Evolutionary conservation across 2,888 invertebrate genomes (phyloP).

Genomic region (Mimumesa dahlbomi): DNA sequence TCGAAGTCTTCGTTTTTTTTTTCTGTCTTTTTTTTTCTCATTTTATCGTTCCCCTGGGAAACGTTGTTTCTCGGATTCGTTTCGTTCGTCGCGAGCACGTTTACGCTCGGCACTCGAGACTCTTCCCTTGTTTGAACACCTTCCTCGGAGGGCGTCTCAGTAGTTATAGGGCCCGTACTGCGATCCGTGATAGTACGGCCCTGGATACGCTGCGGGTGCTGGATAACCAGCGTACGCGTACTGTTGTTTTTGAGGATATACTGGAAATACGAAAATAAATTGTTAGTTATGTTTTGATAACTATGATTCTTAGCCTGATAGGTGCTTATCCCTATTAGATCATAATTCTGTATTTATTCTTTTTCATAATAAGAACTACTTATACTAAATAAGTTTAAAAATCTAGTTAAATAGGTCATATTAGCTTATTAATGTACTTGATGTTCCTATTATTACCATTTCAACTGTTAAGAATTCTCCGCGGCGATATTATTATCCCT

Average conservation of each 20-base stretch:
- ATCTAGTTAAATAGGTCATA: too few species aligned
- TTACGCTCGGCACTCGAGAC: slow-evolving; percentile 23
- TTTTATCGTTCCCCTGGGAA: slow-evolving; percentile 23
- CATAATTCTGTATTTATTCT: too few species aligned
- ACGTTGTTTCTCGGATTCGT: slow-evolving; percentile 33
- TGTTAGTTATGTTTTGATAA: slow-evolving; percentile 1
- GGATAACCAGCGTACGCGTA: slow-evolving; percentile 95
- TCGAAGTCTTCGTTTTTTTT: slow-evolving; percentile 1
- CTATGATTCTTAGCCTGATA: slow-evolving; percentile 18
- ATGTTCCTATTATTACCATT: too few species aligned
- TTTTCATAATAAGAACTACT: too few species aligned
- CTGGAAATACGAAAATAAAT: slow-evolving; percentile 81
- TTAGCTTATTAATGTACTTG: too few species aligned
- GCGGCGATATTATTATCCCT: too few species aligned
- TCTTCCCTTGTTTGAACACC: slow-evolving; percentile 33
- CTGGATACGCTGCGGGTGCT: slow-evolving; percentile 90
- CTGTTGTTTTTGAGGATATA: slow-evolving; percentile 97
- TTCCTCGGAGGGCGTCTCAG: slow-evolving; percentile 80
- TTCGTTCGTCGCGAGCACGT: slow-evolving; percentile 34
- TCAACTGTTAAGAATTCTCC: too few species aligned
- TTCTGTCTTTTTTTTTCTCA: slow-evolving; percentile 4
- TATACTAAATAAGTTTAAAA: too few species aligned
- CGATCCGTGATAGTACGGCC: slow-evolving; percentile 93
- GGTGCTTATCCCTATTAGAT: too few species aligned
- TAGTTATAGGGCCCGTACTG: slow-evolving; percentile 97